A percentile compares a stretch with the other conserved stretches of the same genome.
These are phyloP conservation scores for Platygyra sinensis DNA, from an alignment of 64 coral and sea anemone genomes.

Conservation along the genomic window DNA sequence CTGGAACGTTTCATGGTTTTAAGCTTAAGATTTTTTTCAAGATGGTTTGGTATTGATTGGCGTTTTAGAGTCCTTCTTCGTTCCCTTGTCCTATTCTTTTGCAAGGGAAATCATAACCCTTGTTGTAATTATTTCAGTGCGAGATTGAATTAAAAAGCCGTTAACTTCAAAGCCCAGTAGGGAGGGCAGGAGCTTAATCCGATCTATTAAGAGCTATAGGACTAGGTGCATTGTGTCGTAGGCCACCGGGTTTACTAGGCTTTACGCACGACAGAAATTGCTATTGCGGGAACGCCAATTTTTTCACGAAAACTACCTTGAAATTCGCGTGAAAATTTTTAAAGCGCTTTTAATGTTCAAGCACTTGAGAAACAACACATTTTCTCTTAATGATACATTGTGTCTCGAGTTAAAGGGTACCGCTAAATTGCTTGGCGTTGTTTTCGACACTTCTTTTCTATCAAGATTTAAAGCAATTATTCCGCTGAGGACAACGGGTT, in stretches of 20 bases:
- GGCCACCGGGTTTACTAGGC: background rate
- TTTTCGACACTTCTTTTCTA: slow-evolving; percentile 31
- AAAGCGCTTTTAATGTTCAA: background rate
- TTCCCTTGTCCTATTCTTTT: background rate
- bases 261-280: background rate
- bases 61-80: background rate
- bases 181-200: background rate
- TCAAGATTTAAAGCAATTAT: slow-evolving; percentile 41
- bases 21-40: background rate
- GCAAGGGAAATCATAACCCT: background rate
- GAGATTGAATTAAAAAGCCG: background rate
- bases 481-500: background rate
- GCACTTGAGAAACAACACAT: background rate
- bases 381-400: slow-evolving; percentile 10
- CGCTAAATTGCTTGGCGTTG: slow-evolving; percentile 32
- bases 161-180: background rate
- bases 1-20: background rate
- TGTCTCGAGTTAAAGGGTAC: slow-evolving; percentile 19
- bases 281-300: background rate
- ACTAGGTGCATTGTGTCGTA: background rate
- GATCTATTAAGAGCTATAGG: background rate
- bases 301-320: background rate
- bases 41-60: background rate
- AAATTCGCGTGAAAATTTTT: background rate
- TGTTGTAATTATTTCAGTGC: slow-evolving; percentile 1